phyloP scores from a whole-genome alignment of 1,140 invertebrate species.

The Telenomus remus region DNA sequence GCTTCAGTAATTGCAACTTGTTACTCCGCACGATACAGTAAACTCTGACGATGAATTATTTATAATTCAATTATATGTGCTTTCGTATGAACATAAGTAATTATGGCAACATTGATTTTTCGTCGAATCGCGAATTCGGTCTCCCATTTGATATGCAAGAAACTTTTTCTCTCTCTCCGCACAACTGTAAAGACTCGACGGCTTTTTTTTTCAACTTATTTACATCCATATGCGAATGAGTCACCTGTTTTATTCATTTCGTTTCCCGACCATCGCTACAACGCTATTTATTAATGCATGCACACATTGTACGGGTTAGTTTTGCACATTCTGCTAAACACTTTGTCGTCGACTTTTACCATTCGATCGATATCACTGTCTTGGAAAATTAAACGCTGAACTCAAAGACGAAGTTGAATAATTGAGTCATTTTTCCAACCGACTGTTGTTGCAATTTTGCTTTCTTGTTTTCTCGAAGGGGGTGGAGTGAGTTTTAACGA shows the following conservation, averaged over 20 bases:
- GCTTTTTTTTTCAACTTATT: slow-evolving; percentile 15
- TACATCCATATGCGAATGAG: slow-evolving; percentile 6
- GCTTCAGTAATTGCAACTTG: slow-evolving; percentile 5
- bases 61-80: slow-evolving; percentile 30
- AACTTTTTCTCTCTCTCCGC: too few species aligned
- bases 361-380: slow-evolving; percentile 14
- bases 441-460: too few species aligned
- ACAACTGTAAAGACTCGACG: too few species aligned
- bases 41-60: slow-evolving; percentile 5
- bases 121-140: too few species aligned
- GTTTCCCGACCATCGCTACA: slow-evolving; percentile 7
- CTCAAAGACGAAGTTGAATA: too few species aligned
- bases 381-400: too few species aligned
- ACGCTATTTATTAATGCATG: slow-evolving; percentile 8
- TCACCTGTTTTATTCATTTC: slow-evolving; percentile 20
- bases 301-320: slow-evolving; percentile 20
- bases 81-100: slow-evolving; percentile 12
- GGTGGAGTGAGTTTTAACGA: too few species aligned
- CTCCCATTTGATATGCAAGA: too few species aligned
- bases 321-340: slow-evolving; percentile 13
- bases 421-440: too few species aligned
- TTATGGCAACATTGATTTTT: slow-evolving; percentile 5
- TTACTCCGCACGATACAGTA: not conserved
- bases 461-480: too few species aligned
- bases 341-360: slow-evolving; percentile 3